phyloP scores from a whole-genome alignment of 1,140 invertebrate species.

The Neodiprion pinetum region DNA sequence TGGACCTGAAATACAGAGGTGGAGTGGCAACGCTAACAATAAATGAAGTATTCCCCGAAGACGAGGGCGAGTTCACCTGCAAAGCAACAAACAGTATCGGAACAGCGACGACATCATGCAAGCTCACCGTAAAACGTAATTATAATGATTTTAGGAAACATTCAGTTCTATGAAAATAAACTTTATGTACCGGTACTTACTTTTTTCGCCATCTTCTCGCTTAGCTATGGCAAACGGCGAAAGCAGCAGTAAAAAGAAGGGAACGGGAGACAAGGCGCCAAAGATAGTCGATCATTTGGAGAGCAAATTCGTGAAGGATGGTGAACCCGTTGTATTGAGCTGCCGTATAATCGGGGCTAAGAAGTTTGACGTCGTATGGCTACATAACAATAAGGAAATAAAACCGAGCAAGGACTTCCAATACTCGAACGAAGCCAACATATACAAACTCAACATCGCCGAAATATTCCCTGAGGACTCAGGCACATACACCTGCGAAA shows the following conservation, averaged over 20 bases:
- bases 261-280: slow-evolving; percentile 76
- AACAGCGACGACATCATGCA: slow-evolving; percentile 80
- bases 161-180: slow-evolving; percentile 17
- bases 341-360: slow-evolving; percentile 87
- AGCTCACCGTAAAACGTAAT: slow-evolving; percentile 84
- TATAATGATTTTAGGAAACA: slow-evolving; percentile 32
- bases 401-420: slow-evolving; percentile 96
- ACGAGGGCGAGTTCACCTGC: slow-evolving; percentile 88
- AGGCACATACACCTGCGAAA: slow-evolving; percentile 95
- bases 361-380: slow-evolving; percentile 93
- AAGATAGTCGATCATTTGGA: slow-evolving; percentile 84
- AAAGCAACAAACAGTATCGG: slow-evolving; percentile 91
- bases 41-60: slow-evolving; percentile 92
- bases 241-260: slow-evolving; percentile 54
- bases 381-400: slow-evolving; percentile 96
- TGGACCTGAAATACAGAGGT: slow-evolving; percentile 91
- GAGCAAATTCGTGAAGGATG: slow-evolving; percentile 84
- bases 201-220: slow-evolving; percentile 7
- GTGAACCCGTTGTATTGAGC: slow-evolving; percentile 82
- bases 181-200: slow-evolving; percentile 16
- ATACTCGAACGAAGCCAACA: slow-evolving; percentile 89
- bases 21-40: slow-evolving; percentile 86
- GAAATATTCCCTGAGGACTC: slow-evolving; percentile 95
- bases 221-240: slow-evolving; percentile 70
- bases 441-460: slow-evolving; percentile 88